Conservation (phyloP, 2,797 vertebrate species). For the Ataeniobius toweri region DNA sequence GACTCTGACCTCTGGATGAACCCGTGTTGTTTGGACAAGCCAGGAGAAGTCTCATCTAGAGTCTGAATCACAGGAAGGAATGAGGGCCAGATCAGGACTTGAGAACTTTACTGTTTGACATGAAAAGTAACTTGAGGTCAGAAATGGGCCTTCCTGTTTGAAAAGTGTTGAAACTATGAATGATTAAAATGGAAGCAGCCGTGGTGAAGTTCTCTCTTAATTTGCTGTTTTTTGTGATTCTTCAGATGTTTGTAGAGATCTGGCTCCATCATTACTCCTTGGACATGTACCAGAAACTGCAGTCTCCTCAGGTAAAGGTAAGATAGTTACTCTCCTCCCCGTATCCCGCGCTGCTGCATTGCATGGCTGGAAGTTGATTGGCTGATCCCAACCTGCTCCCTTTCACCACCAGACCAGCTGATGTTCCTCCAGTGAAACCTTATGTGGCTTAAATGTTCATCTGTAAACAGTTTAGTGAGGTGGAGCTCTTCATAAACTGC, state of each 20-base stretch:
- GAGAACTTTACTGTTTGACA: too few relatives aligned
- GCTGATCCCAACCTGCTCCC: slow-evolving; percentile 42
- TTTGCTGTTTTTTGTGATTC: fast-evolving
- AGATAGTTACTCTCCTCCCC: slow-evolving; percentile 20
- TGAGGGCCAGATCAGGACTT: too few relatives aligned
- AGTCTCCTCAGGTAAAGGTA: slow-evolving; percentile 98
- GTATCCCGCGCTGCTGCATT: slow-evolving; percentile 18
- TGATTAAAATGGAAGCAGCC: too few relatives aligned
- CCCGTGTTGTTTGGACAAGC: too few relatives aligned
- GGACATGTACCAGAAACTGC: slow-evolving; percentile 97
- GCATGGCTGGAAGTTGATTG: slow-evolving; percentile 62
- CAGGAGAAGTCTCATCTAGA: too few relatives aligned
- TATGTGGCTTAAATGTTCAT: not conserved
- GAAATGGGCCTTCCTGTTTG: too few relatives aligned
- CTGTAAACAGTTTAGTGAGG: too few relatives aligned
- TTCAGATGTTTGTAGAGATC: slow-evolving; percentile 95
- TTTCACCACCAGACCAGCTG: not conserved
- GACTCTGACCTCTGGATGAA: too few relatives aligned
- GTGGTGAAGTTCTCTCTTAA: not conserved
- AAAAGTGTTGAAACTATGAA: too few relatives aligned
- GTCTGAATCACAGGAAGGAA: too few relatives aligned
- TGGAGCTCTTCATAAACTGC: not conserved
- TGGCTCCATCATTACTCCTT: slow-evolving; percentile 98
- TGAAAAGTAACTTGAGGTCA: too few relatives aligned
- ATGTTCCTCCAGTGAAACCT: not conserved